Percentiles rank a stretch among this genome's conserved stretches.
Evolutionary conservation across 2,888 invertebrate genomes (phyloP).

Genomic region (Dromius quadrimaculatus): DNA sequence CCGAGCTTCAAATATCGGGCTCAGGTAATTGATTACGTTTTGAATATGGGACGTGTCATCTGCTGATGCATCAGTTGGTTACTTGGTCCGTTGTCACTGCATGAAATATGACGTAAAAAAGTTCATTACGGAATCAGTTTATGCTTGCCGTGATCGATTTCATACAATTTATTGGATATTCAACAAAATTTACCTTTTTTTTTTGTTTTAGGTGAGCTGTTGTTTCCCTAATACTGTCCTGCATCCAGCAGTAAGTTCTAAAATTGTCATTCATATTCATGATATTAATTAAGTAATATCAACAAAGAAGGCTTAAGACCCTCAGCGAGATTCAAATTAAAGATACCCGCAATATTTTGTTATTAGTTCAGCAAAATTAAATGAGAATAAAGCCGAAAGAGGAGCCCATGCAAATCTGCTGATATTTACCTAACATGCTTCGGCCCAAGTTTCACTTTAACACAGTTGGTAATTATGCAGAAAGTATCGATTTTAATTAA

Average conservation of each 20-base stretch:
- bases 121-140: slow-evolving; percentile 30
- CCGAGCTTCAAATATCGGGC: slow-evolving; percentile 41
- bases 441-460: slow-evolving; percentile 17
- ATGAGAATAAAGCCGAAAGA: slow-evolving; percentile 1
- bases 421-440: slow-evolving; percentile 13
- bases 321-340: slow-evolving; percentile 9
- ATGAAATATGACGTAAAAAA: slow-evolving; percentile 28
- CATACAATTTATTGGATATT: not conserved
- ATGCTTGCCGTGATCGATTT: not conserved
- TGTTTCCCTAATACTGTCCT: not conserved
- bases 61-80: slow-evolving; percentile 34
- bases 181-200: not conserved
- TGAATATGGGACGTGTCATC: slow-evolving; percentile 14
- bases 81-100: not conserved
- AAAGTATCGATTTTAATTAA: slow-evolving; percentile 49
- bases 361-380: slow-evolving; percentile 28
- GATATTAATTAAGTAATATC: slow-evolving; percentile 14
- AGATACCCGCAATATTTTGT: slow-evolving; percentile 26
- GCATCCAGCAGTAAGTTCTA: not conserved
- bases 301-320: not conserved
- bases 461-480: slow-evolving; percentile 32
- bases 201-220: not conserved
- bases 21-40: slow-evolving; percentile 40
- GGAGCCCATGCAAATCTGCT: slow-evolving; percentile 25
- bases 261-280: not conserved